phyloP scores from a whole-genome alignment of 1,140 invertebrate species.

The Pomacea maculata region DNA sequence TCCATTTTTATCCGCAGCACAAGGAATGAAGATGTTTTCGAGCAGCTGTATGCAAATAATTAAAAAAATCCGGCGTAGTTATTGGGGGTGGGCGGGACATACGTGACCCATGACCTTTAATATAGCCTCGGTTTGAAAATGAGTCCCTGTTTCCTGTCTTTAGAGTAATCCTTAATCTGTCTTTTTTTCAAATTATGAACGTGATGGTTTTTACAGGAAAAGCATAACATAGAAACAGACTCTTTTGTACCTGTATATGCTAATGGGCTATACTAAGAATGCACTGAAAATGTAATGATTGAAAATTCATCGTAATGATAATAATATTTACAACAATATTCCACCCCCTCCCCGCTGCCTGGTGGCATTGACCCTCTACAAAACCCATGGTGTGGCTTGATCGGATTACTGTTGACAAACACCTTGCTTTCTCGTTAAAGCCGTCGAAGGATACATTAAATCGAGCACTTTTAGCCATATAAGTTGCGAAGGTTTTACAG shows the following conservation, averaged over 20 bases:
- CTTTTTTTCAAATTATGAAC: neutral
- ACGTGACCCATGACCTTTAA: conserved; percentile 9
- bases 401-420: conserved; percentile 17
- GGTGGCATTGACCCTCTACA: conserved; percentile 19
- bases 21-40: neutral
- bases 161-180: conserved; percentile 9
- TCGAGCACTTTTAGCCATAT: too few species aligned
- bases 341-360: neutral
- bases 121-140: conserved; percentile 4
- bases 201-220: too few species aligned
- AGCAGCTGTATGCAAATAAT: conserved; percentile 22
- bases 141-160: neutral
- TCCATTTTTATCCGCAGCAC: conserved; percentile 13
- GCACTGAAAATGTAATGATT: too few species aligned
- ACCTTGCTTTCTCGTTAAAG: neutral
- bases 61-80: neutral
- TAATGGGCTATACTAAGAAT: too few species aligned
- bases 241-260: too few species aligned
- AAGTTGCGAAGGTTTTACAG: too few species aligned
- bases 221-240: too few species aligned
- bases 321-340: too few species aligned
- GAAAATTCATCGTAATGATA: too few species aligned
- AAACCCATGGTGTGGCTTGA: conserved; percentile 8
- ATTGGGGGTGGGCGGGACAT: neutral
- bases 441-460: too few species aligned